phyloP scores from a whole-genome alignment of 2,113 vertebrate species.

The Heptranchias perlo region DNA sequence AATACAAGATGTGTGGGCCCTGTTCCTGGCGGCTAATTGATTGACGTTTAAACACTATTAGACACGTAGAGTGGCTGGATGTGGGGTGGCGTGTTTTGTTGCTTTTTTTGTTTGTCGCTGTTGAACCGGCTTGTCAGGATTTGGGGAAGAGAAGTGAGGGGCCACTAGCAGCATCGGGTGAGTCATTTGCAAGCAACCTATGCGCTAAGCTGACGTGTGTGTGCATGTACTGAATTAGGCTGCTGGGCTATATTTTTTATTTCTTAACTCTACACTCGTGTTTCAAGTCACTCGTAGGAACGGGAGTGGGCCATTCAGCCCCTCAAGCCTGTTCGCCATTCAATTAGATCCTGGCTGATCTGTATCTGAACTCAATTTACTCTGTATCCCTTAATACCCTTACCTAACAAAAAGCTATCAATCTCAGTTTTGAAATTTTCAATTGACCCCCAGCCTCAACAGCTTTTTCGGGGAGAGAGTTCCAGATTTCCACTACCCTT shows the following conservation, averaged over 20 bases:
- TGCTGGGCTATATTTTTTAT: not conserved
- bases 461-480: not conserved
- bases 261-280: not conserved
- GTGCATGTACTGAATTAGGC: not conserved
- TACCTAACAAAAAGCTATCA: not conserved
- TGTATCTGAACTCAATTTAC: not conserved
- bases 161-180: not conserved
- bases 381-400: not conserved
- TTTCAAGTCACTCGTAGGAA: not conserved
- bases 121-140: constrained; percentile 11
- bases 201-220: not conserved
- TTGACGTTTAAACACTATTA: constrained; percentile 69
- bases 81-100: not conserved
- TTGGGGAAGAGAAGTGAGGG: not conserved
- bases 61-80: constrained; percentile 61
- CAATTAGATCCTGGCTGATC: not conserved
- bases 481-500: not conserved
- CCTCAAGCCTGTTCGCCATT: not conserved
- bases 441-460: not conserved
- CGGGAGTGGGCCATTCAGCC: not conserved
- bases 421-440: not conserved
- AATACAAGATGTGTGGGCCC: constrained; percentile 64
- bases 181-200: not conserved
- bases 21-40: constrained; percentile 68
- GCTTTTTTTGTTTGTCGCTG: not conserved